Conservation (phyloP, 2,888 invertebrate species). For the Perithous albicinctus region DNA sequence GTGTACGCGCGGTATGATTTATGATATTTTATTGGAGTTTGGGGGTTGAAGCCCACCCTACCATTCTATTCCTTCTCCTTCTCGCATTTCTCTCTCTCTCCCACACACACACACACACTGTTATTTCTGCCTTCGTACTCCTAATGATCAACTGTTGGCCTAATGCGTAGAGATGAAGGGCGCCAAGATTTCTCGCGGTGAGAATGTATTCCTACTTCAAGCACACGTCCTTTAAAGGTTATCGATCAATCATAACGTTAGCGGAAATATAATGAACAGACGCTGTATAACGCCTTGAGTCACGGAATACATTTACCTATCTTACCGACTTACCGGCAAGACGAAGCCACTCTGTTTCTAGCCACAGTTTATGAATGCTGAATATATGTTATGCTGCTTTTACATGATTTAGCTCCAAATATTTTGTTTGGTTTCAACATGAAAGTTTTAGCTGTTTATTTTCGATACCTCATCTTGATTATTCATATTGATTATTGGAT, state of each 20-base stretch:
- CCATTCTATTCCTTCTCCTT: conserved; percentile 38
- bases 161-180: conserved; percentile 6
- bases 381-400: no score
- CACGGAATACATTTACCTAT: not conserved
- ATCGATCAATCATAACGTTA: conserved; percentile 30
- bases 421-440: no score
- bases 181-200: not conserved
- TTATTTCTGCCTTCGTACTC: conserved; percentile 16
- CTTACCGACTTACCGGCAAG: not conserved
- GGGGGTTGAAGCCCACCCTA: conserved; percentile 34
- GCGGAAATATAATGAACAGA: not conserved
- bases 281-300: not conserved
- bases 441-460: no score
- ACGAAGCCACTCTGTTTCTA: not conserved
- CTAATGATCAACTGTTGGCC: conserved; percentile 59
- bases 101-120: no score
- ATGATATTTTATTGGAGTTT: conserved; percentile 75
- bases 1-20: conserved; percentile 73
- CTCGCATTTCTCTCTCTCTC: conserved; percentile 41
- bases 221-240: no score
- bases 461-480: no score
- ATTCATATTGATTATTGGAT: no score
- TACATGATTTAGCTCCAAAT: no score
- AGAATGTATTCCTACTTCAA: conserved; percentile 16
- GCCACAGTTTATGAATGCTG: not conserved